Evolutionary conservation across 2,888 invertebrate species (phyloP), one percentile per base, ranked within the genome.

Genomic region (Branchellion lobata): DNA sequence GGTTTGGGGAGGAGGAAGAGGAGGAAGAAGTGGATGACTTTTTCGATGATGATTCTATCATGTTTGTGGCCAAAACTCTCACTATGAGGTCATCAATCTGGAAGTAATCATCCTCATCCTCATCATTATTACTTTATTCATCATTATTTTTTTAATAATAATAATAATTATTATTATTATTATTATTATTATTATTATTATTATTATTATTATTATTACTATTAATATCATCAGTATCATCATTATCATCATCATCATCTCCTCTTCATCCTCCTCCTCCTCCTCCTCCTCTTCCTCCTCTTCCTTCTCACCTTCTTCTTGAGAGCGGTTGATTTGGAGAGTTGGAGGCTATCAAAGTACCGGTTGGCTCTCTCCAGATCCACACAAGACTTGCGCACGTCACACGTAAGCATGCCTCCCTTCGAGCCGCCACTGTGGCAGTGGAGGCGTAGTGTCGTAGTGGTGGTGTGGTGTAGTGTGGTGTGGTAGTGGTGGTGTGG

Each of bases 241-340:
- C 40, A 40, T 14, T 40, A 5, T 40, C 40, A 40, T 8, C 5
- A 40, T 14, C 40, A 40, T 40, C 40, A 40, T 14, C 40, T 14
- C 40, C 40, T n/a, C n/a, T n/a, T n/a, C n/a, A n/a, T n/a, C 21
- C 61, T n/a, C 21, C 61, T 24, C 61, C 8, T n/a, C 21, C 21
- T 24, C 3, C 3, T n/a, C 61, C 61, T n/a, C 21, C 21, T 5
- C 21, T n/a, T n/a, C n/a, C 61, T n/a, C 8, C 24, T 18, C 61
- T 5, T n/a, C 24, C 61, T 5, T n/a, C 61, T n/a, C 8, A 57
- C 61, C 61, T 57, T 57, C 61, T 57, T 57, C 61, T n/a, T 57
- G 11, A 57, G 21, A 57, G 61, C 5, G 24, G 11, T n/a, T 14
- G n/a, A 24, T 5, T 24, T 18, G 24, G 11, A 57, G 24, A 14